A percentile compares a stretch with the other conserved stretches of the same genome.
These are phyloP conservation scores for Cyaniris semiargus DNA, from an alignment of 2,888 invertebrate genomes.

Conservation along the genomic window DNA sequence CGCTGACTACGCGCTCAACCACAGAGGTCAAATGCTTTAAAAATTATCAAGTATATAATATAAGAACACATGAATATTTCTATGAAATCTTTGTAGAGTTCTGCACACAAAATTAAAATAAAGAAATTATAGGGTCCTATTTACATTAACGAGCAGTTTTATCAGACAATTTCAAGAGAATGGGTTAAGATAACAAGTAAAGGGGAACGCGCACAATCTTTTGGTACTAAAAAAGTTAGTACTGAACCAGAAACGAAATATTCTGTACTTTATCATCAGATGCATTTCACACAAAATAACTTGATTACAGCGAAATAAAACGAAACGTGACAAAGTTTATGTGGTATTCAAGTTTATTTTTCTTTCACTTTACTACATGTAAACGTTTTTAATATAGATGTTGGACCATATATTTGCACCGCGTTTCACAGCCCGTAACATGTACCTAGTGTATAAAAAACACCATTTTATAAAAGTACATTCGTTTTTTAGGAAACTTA, in stretches of 20 bases:
- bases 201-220: not conserved
- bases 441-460: no score
- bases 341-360: no score
- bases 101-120: not conserved
- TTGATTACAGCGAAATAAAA: not conserved
- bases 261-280: not conserved
- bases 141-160: slow-evolving; percentile 1
- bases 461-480: no score
- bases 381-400: not conserved
- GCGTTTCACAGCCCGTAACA: not conserved
- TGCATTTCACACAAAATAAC: not conserved
- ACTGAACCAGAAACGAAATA: not conserved
- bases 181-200: slow-evolving; percentile 3
- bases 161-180: slow-evolving; percentile 1
- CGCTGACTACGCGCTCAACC: no score
- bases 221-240: not conserved
- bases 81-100: no score
- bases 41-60: no score
- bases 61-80: no score
- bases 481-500: no score
- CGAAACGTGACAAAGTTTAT: not conserved
- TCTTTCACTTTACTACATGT: not conserved
- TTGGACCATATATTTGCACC: not conserved
- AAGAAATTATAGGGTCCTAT: not conserved
- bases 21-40: no score